Percentiles rank a stretch among this genome's conserved stretches.
Conservation (phyloP, 2,797 vertebrate genomes). For the Schizopygopsis malacanthus region DNA sequence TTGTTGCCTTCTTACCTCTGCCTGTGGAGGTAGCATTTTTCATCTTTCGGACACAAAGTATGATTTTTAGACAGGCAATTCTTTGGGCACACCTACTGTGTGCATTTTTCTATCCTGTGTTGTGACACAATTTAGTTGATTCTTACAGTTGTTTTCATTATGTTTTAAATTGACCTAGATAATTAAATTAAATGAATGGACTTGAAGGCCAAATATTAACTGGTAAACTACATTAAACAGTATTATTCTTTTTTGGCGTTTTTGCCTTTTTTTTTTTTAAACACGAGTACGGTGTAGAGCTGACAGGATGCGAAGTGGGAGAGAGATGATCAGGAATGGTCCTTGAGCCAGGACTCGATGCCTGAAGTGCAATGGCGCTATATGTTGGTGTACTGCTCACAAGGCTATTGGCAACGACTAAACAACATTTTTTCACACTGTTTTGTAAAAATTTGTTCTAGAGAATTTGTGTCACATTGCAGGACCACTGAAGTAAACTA, state of each 20-base stretch:
- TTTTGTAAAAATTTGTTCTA: background rate
- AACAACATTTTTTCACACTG: background rate
- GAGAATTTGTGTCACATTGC: background rate
- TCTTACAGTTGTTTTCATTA: background rate
- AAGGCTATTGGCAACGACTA: background rate
- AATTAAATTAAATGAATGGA: background rate
- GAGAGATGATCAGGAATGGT: background rate
- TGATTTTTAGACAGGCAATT: background rate
- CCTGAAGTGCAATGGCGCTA: too few species aligned
- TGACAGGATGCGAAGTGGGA: background rate
- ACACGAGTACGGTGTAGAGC: too few species aligned
- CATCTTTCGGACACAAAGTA: background rate
- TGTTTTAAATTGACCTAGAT: background rate
- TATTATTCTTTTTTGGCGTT: too few species aligned
- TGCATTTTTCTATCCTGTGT: background rate
- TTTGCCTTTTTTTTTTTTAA: too few species aligned
- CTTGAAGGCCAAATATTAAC: background rate
- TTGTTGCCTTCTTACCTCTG: background rate
- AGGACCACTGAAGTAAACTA: background rate
- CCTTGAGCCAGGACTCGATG: background rate
- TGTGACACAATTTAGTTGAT: background rate
- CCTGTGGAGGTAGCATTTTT: background rate
- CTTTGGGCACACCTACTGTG: background rate
- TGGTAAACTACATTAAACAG: background rate
- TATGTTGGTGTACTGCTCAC: background rate